These are phyloP conservation scores for Apamea monoglypha DNA, from an alignment of 2,888 invertebrate genomes.

Conservation along the genomic window DNA sequence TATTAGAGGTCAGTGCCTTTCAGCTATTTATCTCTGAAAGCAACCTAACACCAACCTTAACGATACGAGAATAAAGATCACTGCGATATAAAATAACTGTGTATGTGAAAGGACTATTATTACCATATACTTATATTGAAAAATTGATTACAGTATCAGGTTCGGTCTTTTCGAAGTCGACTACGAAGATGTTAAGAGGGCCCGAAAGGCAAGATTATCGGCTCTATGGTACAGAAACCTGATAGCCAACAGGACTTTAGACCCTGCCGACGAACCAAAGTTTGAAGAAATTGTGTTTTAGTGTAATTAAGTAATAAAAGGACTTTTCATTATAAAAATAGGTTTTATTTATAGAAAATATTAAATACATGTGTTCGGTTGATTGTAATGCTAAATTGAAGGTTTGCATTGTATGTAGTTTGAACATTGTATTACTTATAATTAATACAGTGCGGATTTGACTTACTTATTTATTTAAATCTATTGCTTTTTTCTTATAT, in stretches of 20 bases:
- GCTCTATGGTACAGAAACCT: constrained; percentile 80
- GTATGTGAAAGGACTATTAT: neutral
- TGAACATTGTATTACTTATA: neutral
- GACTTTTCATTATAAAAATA: constrained; percentile 7
- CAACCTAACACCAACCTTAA: neutral
- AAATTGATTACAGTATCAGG: constrained; percentile 74
- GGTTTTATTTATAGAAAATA: constrained; percentile 9
- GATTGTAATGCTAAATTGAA: constrained; percentile 12
- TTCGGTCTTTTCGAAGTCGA: constrained; percentile 83
- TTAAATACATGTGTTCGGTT: constrained; percentile 1
- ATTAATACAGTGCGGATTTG: neutral
- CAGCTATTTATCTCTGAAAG: neutral
- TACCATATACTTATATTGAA: neutral
- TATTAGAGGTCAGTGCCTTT: neutral
- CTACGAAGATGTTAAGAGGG: constrained; percentile 73
- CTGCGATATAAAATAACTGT: neutral
- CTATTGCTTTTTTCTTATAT: neutral
- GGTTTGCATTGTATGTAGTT: constrained; percentile 2
- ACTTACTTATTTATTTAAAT: neutral
- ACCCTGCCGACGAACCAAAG: constrained; percentile 64
- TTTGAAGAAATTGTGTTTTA: constrained; percentile 70
- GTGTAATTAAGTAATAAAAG: constrained; percentile 11
- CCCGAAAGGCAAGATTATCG: constrained; percentile 74
- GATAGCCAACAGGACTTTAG: constrained; percentile 72
- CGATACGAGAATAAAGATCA: neutral